A percentile compares a stretch with the other conserved stretches of the same genome.
phyloP scores from a whole-genome alignment of 2,113 vertebrate species.

The Laterallus jamaicensis region DNA sequence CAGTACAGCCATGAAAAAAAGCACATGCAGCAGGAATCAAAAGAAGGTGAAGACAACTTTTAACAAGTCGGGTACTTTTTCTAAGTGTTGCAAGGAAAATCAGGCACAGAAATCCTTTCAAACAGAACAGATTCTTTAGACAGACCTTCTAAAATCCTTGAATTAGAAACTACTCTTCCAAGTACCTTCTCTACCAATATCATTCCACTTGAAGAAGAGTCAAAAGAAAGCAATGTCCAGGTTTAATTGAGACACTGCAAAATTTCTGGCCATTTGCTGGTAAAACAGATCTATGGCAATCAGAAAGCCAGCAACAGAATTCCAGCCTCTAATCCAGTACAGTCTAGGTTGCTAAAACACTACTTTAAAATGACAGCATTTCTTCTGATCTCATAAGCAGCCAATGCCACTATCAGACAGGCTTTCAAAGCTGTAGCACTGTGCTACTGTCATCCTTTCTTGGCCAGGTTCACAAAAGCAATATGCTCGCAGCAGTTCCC shows the following conservation, averaged over 20 bases:
- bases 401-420: neutral
- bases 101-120: neutral
- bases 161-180: neutral
- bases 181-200: neutral
- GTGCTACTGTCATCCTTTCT: neutral
- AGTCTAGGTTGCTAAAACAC: neutral
- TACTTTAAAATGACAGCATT: neutral
- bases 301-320: neutral
- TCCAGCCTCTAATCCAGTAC: neutral
- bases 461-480: neutral
- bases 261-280: neutral
- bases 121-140: neutral
- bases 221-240: neutral
- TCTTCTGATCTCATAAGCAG: neutral
- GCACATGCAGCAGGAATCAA: neutral
- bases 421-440: neutral
- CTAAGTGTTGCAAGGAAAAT: neutral
- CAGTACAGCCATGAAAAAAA: neutral
- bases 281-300: neutral
- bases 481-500: neutral
- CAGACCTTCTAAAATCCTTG: neutral
- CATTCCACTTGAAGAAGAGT: neutral
- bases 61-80: neutral
- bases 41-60: neutral
- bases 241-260: neutral